Evolutionary conservation across 2,888 invertebrate genomes (phyloP).

Genomic region (Eupsilia transversa): DNA sequence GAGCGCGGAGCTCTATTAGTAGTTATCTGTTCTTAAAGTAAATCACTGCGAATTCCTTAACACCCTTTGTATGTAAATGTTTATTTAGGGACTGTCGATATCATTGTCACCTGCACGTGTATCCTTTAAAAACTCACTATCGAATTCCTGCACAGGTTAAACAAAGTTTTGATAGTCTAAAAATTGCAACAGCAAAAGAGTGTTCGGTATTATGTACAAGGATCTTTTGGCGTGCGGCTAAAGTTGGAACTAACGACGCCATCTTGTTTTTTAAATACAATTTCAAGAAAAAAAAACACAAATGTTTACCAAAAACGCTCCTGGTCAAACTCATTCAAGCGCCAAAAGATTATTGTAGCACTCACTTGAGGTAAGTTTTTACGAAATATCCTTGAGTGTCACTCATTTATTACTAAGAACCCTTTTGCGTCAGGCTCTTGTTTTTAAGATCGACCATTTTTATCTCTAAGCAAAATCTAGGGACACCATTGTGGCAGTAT

Average conservation of each 20-base stretch:
- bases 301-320: not conserved
- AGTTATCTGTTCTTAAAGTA: not conserved
- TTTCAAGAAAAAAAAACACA: not conserved
- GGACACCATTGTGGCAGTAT: conserved; percentile 56
- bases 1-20: too few species aligned
- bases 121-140: not conserved
- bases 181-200: not conserved
- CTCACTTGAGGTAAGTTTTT: not conserved
- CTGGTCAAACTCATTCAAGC: not conserved
- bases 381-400: too few species aligned
- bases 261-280: too few species aligned
- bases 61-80: not conserved
- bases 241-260: too few species aligned
- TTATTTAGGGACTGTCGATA: not conserved
- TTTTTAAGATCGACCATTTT: conserved; percentile 9
- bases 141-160: not conserved
- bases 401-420: not conserved
- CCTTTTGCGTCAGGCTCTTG: not conserved
- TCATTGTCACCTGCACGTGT: not conserved
- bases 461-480: conserved; percentile 55
- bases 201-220: not conserved
- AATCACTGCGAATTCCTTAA: not conserved
- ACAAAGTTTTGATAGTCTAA: not conserved
- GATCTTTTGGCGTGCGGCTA: too few species aligned
- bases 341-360: not conserved